Evolutionary conservation across 92 coral and sea anemone genomes (phyloP).

Genomic region (Paragorgia papillata): DNA sequence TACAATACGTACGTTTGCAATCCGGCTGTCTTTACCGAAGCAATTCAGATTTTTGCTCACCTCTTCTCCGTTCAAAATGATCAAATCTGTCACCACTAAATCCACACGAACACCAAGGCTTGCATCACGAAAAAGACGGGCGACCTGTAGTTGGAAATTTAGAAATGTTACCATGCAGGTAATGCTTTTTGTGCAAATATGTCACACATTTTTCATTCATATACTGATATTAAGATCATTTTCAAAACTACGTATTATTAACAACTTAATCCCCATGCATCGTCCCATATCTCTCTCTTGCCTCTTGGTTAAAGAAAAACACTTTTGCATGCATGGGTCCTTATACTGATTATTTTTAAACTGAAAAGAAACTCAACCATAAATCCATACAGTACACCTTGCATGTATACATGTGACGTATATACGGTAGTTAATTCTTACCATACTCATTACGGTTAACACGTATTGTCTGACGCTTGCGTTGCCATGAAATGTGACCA

Average conservation of each 20-base stretch:
- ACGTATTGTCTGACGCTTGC: slow-evolving; percentile 79
- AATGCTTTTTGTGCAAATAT: background rate
- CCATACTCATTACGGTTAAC: slow-evolving; percentile 91
- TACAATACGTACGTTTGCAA: no score
- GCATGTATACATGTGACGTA: no score
- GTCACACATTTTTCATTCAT: background rate
- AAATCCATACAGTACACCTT: no score
- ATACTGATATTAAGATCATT: background rate
- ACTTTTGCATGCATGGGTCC: no score
- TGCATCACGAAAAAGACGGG: slow-evolving; percentile 71
- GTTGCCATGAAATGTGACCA: slow-evolving; percentile 93
- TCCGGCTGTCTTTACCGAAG: background rate
- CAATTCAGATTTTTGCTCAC: no score
- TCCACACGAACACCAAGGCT: slow-evolving; percentile 79
- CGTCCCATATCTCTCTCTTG: no score
- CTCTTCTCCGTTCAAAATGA: slow-evolving; percentile 71
- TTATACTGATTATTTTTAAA: no score
- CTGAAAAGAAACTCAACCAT: no score
- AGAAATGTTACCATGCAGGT: background rate
- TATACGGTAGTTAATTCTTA: slow-evolving; percentile 15
- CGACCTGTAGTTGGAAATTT: slow-evolving; percentile 52
- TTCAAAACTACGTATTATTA: no score
- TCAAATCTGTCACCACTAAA: slow-evolving; percentile 72
- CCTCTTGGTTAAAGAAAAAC: no score
- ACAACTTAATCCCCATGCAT: no score